Conservation (phyloP, 2,113 vertebrate species). For the Thymallus thymallus region DNA sequence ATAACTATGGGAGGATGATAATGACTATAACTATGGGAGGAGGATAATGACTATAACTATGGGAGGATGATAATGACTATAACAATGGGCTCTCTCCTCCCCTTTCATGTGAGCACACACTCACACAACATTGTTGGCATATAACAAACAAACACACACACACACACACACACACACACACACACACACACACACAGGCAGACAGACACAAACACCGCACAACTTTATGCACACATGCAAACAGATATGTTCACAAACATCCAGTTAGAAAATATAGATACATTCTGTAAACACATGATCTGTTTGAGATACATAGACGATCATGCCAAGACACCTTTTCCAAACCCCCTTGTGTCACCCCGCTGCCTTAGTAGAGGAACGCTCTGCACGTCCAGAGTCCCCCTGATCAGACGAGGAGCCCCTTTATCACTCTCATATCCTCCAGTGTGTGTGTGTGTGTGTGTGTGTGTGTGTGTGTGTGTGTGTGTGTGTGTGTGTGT, state of each 20-base stretch:
- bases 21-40: too few species aligned
- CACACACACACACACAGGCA: not conserved
- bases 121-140: too few species aligned
- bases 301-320: slow-evolving; percentile 21
- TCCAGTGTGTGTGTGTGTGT: slow-evolving; percentile 34
- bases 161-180: not conserved
- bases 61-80: slow-evolving; percentile 59
- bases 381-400: slow-evolving; percentile 57
- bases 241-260: too few species aligned
- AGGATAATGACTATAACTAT: slow-evolving; percentile 55
- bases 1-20: slow-evolving; percentile 55
- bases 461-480: not conserved
- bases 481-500: slow-evolving; percentile 4
- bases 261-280: not conserved
- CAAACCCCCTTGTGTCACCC: slow-evolving; percentile 37
- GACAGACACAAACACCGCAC: not conserved
- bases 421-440: slow-evolving; percentile 45
- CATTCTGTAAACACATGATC: not conserved
- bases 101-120: slow-evolving; percentile 34
- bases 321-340: slow-evolving; percentile 21
- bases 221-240: too few species aligned
- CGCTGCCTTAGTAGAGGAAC: slow-evolving; percentile 46
- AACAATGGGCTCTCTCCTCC: slow-evolving; percentile 36
- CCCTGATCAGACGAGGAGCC: slow-evolving; percentile 35
- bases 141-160: slow-evolving; percentile 7